Percentiles rank a stretch among this genome's conserved stretches.
phyloP scores from a whole-genome alignment of 1,140 invertebrate genomes.

The Spodoptera frugiperda region DNA sequence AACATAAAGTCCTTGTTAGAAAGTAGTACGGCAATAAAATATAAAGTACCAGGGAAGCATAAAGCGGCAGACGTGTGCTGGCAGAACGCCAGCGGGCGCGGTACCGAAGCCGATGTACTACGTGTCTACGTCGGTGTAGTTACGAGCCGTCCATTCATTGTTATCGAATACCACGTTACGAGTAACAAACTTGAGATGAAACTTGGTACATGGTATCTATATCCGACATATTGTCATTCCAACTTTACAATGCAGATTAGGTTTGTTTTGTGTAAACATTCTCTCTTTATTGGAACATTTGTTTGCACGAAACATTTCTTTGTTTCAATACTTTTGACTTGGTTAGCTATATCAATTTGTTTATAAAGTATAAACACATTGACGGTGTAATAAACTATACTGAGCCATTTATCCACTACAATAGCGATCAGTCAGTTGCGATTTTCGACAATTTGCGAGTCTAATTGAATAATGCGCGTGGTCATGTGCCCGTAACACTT shows the following conservation, averaged over 20 bases:
- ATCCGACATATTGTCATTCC: too few species aligned
- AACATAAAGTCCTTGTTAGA: conserved; percentile 12
- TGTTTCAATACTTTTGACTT: too few species aligned
- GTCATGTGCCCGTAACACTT: conserved; percentile 2
- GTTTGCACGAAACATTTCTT: too few species aligned
- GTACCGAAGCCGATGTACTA: conserved; percentile 13
- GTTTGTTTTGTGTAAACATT: too few species aligned
- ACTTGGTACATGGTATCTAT: too few species aligned
- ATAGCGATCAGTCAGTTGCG: conserved; percentile 50
- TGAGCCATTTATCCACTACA: conserved; percentile 51
- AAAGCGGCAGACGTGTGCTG: conserved; percentile 17
- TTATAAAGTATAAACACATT: conserved; percentile 27
- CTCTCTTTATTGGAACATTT: too few species aligned
- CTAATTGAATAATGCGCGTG: conserved; percentile 52
- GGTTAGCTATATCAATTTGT: not conserved
- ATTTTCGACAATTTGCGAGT: conserved; percentile 53
- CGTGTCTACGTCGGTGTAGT: not conserved
- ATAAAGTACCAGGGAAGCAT: conserved; percentile 39
- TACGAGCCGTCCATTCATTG: conserved; percentile 39
- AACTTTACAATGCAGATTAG: too few species aligned
- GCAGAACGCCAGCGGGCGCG: conserved; percentile 31
- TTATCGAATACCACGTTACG: conserved; percentile 22
- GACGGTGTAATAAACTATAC: conserved; percentile 22
- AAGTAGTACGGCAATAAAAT: conserved; percentile 20
- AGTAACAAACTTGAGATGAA: not conserved